A percentile compares a stretch with the other conserved stretches of the same genome.
Evolutionary conservation across 2,888 invertebrate species (phyloP).

Genomic region (Melangyna quadrimaculata): DNA sequence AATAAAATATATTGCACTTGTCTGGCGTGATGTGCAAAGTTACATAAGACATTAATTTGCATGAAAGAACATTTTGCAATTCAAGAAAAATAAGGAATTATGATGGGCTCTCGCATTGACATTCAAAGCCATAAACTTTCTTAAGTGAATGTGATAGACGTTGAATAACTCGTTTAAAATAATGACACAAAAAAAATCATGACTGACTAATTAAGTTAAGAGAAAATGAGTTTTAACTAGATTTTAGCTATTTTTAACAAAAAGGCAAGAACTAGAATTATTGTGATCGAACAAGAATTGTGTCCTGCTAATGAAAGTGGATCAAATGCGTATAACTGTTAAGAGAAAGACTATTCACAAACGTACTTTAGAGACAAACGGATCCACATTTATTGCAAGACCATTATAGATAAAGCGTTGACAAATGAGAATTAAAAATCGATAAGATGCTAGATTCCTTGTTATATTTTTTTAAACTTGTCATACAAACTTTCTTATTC

Average conservation of each 20-base stretch:
- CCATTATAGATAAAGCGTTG: background rate
- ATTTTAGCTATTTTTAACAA: background rate
- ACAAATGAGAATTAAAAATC: background rate
- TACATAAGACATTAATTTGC: constrained; percentile 20
- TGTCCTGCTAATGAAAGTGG: constrained; percentile 49
- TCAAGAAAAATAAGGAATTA: background rate
- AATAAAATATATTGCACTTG: background rate
- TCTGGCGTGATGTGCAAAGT: background rate
- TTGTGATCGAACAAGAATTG: background rate
- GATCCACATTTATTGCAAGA: background rate
- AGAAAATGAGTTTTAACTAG: background rate
- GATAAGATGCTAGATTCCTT: background rate
- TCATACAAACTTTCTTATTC: constrained; percentile 7
- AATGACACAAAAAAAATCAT: background rate
- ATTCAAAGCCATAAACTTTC: background rate
- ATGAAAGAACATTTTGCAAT: background rate
- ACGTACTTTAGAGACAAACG: no score
- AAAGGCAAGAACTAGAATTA: background rate
- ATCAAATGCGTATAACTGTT: constrained; percentile 33
- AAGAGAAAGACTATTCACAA: background rate
- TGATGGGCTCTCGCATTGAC: background rate
- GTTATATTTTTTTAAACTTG: background rate
- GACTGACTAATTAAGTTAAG: background rate
- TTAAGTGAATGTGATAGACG: constrained; percentile 1
- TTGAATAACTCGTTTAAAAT: background rate